Evolutionary conservation across 2,888 invertebrate genomes (phyloP), one percentile per base, ranked within the genome.

Genomic region (Pristionchus arcanus): DNA sequence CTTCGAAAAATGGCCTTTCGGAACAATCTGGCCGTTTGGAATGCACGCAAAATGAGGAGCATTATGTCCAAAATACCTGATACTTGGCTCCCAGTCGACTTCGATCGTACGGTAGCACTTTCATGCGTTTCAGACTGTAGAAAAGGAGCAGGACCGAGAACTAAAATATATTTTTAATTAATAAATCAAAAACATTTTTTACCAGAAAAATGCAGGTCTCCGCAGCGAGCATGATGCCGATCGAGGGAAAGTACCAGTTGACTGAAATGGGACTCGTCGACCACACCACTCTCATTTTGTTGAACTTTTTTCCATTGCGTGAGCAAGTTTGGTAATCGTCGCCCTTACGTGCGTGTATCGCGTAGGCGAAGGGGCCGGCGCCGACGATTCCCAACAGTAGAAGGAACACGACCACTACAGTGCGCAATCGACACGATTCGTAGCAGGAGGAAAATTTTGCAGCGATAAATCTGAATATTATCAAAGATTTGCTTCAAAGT

Each of bases 1-100:
- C 3, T 42, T 42, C 42, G 42, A 9, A 42, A 42, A 49, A 49
- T 49, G 3, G 42, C 13, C 42, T 49, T 49, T 11, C 42, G n/a
- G n/a, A n/a, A 42, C 42, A 42, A 3, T 42, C 9, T 42, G 42
- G 3, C 42, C 42, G 42, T 5, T 42, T 42, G 9, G 42, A 42
- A 42, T 5, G 42, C 42, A 49, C 42, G 42, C 42, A 13, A 49
- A 49, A 49, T 49, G 7, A 11, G 42, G 4, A 49, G 42, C 42
- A 7, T 49, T 49, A 11, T 49, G 0, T 49, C 13, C 25, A 16
- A 71, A 71, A 37, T 34, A 77, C 77, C 42, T 77, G 77, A 25
- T 77, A 77, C 25, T 53, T 81, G 28, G 81, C 49, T 9, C 81
- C 81, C 15, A 81, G 81, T 11, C 81, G 42, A 7, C 53, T 81